Base-by-base conservation (phyloP, 2,113 vertebrate genomes). In the Calypte anna region DNA sequence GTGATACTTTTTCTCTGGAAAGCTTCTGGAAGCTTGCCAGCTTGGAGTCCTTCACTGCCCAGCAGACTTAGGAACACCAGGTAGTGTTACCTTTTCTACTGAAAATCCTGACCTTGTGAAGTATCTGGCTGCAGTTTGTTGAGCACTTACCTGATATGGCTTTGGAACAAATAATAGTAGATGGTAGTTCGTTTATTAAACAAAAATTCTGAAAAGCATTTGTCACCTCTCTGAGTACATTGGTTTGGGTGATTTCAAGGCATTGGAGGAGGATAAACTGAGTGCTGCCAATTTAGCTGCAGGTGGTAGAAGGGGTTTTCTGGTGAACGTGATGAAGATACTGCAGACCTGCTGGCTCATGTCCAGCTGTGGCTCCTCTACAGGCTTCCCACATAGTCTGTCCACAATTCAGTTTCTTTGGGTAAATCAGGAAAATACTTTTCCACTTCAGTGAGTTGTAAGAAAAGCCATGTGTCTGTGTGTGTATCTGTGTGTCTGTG, bases 271-370 rank as follows among this genome's bases (percentile, higher is more conserved):
- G 28, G 22, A 31, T 58, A 89, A 68, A 31, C 63, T 11, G 30
- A 73, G n/a, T 55, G 14, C 55, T 58, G 31, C 38, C 31, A 38
- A 3, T 31, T 69, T 82, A 7, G 9, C 33, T 86, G 53, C 20
- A 19, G 5, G 14, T 19, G 10, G 22, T n/a, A 38, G 31, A 63
- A 53, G 20, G 14, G 19, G 0, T 79, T 70, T 7, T 75, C 31
- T 25, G 18, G 12, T 81, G 36, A 11, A 38, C 13, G 8, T 5
- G 0, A 0, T 55, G 28, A 31, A 70, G 31, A 33, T 16, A 5
- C 17, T 31, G 17, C 0, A 2, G 61, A 61, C 36, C 12, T 68
- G 7, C 25, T 69, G 21, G 12, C 38, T 85, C 24, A 6, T 76
- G 38, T 82, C 46, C 51, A 55, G 38, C 23, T 66, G 15, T 67